These are phyloP conservation scores for Pegea sp. DNA, from an alignment of 23 tunicate species.

Conservation along the genomic window DNA sequence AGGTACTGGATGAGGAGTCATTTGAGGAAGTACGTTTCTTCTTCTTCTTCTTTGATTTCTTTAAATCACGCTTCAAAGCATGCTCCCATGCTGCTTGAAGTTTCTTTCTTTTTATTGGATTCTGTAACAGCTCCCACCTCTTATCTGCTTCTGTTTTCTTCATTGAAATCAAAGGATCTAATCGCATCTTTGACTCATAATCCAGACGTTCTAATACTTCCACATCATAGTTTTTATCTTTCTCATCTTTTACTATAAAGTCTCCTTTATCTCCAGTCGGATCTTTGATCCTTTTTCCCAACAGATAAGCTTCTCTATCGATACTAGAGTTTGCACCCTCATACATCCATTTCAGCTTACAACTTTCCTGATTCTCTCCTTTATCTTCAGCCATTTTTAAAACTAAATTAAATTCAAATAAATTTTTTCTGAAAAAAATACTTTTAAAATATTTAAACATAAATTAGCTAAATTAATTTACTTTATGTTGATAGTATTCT, in stretches of 20 bases:
- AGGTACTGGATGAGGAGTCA: not conserved
- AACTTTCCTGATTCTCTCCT: too few species aligned
- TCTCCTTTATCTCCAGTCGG: constrained; percentile 62
- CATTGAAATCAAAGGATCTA: constrained; percentile 69
- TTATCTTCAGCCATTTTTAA: too few species aligned
- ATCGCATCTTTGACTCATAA: constrained; percentile 74
- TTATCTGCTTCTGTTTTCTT: constrained; percentile 62
- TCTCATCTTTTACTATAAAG: constrained; percentile 34
- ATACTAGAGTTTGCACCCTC: constrained; percentile 68
- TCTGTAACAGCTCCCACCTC: constrained; percentile 52
- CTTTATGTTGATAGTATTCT: too few species aligned
- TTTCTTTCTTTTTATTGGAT: constrained; percentile 56
- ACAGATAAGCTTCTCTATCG: constrained; percentile 55
- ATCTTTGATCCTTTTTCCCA: constrained; percentile 64
- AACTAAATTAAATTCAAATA: too few species aligned
- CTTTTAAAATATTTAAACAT: too few species aligned
- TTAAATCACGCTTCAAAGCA: constrained; percentile 41
- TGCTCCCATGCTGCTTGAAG: constrained; percentile 31
- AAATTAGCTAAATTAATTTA: too few species aligned
- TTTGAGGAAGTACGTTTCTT: constrained; percentile 1
- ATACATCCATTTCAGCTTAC: constrained; percentile 98
- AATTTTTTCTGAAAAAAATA: too few species aligned
- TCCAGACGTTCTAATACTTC: constrained; percentile 56
- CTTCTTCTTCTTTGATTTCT: not conserved
- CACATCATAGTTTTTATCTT: constrained; percentile 31